Percentiles rank a stretch among this genome's conserved stretches.
These are phyloP conservation scores for Amphipyra berbera DNA, from an alignment of 2,888 invertebrate species.

Conservation along the genomic window DNA sequence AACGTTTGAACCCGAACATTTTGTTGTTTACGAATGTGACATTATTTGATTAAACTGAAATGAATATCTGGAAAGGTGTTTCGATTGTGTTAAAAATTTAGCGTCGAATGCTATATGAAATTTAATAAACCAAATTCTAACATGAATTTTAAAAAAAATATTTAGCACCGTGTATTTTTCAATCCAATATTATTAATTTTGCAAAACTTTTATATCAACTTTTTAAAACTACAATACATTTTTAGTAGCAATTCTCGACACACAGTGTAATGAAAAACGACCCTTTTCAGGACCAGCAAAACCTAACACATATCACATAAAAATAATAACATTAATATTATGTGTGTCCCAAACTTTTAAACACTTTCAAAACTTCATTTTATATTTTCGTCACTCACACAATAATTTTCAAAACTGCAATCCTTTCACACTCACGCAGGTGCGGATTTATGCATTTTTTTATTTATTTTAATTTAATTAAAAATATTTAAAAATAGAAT, in stretches of 20 bases:
- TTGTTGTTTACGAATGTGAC: conserved; percentile 61
- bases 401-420: conserved; percentile 51
- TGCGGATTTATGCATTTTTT: conserved; percentile 64
- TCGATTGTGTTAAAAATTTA: conserved; percentile 2
- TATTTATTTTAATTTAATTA: conserved; percentile 6
- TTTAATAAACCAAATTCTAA: not conserved
- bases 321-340: conserved; percentile 8
- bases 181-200: conserved; percentile 2
- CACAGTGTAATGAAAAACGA: conserved; percentile 6
- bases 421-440: conserved; percentile 61
- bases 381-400: conserved; percentile 42
- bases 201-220: conserved; percentile 4
- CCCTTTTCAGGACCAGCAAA: conserved; percentile 5
- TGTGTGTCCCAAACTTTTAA: conserved; percentile 17
- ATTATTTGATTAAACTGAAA: conserved; percentile 51
- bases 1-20: conserved; percentile 84
- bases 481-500: conserved; percentile 52
- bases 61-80: conserved; percentile 24
- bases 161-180: not conserved
- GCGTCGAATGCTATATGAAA: not conserved
- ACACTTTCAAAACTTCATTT: conserved; percentile 22
- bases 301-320: conserved; percentile 17
- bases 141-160: not conserved
- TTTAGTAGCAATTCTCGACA: conserved; percentile 1
- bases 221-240: conserved; percentile 2